A percentile compares a stretch with the other conserved stretches of the same genome.
phyloP scores from a whole-genome alignment of 2,113 vertebrate genomes.

The Orcinus orca region DNA sequence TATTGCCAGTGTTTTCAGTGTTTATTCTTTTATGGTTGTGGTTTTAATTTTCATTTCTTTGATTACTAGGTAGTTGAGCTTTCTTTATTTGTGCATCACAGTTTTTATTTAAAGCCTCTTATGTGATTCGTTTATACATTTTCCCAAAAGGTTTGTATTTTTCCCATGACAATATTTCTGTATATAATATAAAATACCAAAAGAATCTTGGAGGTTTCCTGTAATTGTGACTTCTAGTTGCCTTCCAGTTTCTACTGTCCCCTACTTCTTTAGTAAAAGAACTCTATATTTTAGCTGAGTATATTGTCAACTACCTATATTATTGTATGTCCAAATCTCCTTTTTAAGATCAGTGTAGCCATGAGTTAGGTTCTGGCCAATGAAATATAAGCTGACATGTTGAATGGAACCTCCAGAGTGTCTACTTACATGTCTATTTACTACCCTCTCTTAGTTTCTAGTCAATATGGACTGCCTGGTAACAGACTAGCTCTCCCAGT shows the following conservation, averaged over 20 bases:
- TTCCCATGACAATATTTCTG: neutral
- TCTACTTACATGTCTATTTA: neutral
- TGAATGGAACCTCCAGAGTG: neutral
- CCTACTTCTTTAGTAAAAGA: neutral
- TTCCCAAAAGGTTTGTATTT: neutral
- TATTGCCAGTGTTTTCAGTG: neutral
- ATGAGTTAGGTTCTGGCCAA: neutral
- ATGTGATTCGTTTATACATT: neutral
- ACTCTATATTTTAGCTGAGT: neutral
- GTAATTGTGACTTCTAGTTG: neutral
- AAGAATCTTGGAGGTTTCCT: neutral
- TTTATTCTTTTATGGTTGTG: neutral
- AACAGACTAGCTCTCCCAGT: neutral
- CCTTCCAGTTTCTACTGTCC: neutral
- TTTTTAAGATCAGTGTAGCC: neutral
- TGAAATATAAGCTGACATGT: neutral
- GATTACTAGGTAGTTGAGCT: neutral
- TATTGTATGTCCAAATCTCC: neutral
- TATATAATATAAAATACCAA: neutral
- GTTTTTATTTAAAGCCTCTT: neutral
- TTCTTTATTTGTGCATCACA: neutral
- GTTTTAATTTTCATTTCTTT: neutral
- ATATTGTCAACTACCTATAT: neutral
- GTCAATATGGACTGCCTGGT: neutral
- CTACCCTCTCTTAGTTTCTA: neutral